Evolutionary conservation across 2,888 invertebrate genomes (phyloP).

Genomic region (Stenotaenia linearis): DNA sequence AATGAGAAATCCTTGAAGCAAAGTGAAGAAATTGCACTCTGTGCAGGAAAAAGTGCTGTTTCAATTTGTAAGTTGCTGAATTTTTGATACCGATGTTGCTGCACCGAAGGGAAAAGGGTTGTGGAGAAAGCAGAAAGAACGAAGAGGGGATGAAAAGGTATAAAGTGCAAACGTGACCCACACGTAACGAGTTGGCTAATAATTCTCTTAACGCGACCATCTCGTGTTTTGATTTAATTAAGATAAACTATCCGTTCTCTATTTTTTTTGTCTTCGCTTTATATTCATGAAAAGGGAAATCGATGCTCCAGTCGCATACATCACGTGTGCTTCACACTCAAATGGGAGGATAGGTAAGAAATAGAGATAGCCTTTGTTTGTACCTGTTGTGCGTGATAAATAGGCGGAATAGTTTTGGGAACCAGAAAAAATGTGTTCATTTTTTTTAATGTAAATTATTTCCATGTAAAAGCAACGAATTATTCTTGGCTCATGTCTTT

Average conservation of each 20-base stretch:
- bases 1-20: background rate
- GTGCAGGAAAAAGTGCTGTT: background rate
- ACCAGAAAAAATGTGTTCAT: background rate
- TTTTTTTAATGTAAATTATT: background rate
- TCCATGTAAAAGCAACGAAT: background rate
- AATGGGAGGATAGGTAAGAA: background rate
- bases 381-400: constrained; percentile 5
- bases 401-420: background rate
- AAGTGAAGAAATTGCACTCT: background rate
- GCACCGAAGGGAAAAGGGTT: background rate
- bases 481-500: constrained; percentile 14
- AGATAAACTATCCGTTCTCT: constrained; percentile 4
- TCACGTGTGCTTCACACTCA: background rate
- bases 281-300: constrained; percentile 16
- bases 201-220: constrained; percentile 24
- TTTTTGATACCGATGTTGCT: background rate
- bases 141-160: background rate
- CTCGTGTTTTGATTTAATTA: constrained; percentile 26
- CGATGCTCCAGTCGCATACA: constrained; percentile 4
- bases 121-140: background rate
- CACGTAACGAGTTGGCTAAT: constrained; percentile 23
- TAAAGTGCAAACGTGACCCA: constrained; percentile 26
- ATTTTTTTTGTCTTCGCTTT: constrained; percentile 8
- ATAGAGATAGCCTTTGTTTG: background rate
- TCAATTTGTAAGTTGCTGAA: constrained; percentile 1